Percentiles rank a stretch among this genome's conserved stretches.
phyloP scores from a whole-genome alignment of 2,113 vertebrate species.

The Neotragus pygmaeus region DNA sequence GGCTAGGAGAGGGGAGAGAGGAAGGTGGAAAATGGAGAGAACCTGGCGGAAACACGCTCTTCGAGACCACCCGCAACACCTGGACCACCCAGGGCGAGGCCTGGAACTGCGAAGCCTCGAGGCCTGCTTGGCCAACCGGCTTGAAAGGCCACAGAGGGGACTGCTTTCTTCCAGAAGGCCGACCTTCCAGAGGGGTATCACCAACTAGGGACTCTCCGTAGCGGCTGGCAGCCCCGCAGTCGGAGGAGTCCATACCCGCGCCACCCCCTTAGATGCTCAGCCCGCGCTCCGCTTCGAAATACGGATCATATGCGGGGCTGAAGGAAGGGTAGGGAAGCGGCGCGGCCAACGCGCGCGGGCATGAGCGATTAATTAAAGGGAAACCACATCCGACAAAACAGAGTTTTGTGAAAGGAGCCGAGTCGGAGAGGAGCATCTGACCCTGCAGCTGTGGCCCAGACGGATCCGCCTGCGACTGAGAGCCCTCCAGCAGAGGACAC shows the following conservation, averaged over 20 bases:
- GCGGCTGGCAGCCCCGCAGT: not conserved
- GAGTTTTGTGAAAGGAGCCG: constrained; percentile 70
- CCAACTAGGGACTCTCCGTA: not conserved
- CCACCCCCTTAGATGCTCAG: not conserved
- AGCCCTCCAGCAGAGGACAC: not conserved
- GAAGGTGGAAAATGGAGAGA: not conserved
- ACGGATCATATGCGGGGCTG: constrained; percentile 54
- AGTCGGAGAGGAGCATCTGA: constrained; percentile 41
- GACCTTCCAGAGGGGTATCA: not conserved
- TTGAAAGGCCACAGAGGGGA: not conserved
- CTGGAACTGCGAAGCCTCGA: not conserved
- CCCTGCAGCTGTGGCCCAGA: constrained; percentile 79
- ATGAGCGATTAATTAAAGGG: constrained; percentile 81
- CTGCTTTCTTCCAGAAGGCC: not conserved
- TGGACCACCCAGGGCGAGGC: constrained; percentile 64
- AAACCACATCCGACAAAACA: constrained; percentile 83
- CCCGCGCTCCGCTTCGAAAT: constrained; percentile 49
- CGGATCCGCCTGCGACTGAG: constrained; percentile 18
- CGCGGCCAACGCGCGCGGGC: constrained; percentile 71
- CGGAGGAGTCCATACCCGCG: rapidly evolving
- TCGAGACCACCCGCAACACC: constrained; percentile 53
- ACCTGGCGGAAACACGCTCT: not conserved
- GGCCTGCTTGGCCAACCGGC: not conserved
- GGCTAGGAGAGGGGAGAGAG: not conserved
- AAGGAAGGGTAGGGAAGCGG: not conserved